These are phyloP conservation scores for Oryzias javanicus DNA, from an alignment of 2,113 vertebrate genomes.

Conservation along the genomic window DNA sequence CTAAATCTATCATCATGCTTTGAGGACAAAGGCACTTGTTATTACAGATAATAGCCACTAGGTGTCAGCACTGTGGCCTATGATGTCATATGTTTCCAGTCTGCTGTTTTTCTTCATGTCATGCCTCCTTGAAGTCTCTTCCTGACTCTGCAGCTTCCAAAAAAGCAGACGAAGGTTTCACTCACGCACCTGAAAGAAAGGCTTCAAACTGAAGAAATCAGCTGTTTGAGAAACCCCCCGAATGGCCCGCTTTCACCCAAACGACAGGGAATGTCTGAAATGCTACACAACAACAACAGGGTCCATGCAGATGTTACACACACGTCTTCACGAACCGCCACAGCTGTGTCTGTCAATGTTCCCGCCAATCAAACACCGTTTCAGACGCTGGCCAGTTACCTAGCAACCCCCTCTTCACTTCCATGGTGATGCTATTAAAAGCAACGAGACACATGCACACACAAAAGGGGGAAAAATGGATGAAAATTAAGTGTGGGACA, in stretches of 20 bases:
- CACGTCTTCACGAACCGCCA: constrained; percentile 6
- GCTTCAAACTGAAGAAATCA: not conserved
- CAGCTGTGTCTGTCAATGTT: constrained; percentile 52
- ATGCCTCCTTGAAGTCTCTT: constrained; percentile 32
- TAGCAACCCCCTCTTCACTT: constrained; percentile 75
- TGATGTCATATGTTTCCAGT: constrained; percentile 57
- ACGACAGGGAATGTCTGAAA: not conserved
- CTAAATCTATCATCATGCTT: not conserved
- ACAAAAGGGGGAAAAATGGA: constrained; percentile 41
- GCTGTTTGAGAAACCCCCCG: too few species aligned
- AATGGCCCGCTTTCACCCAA: not conserved
- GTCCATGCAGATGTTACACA: constrained; percentile 4
- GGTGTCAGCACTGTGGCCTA: constrained; percentile 60
- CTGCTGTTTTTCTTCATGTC: constrained; percentile 44
- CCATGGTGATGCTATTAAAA: constrained; percentile 78
- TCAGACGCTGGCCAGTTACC: constrained; percentile 77
- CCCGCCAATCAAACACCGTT: constrained; percentile 63
- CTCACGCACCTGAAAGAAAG: not conserved
- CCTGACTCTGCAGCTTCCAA: constrained; percentile 43
- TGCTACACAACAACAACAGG: constrained; percentile 1
- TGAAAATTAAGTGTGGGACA: constrained; percentile 36
- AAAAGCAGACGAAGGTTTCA: constrained; percentile 9
- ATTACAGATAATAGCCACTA: constrained; percentile 39
- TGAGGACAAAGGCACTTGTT: constrained; percentile 45
- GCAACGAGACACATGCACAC: constrained; percentile 45